These are phyloP conservation scores for Sorex fumeus DNA, from an alignment of 2,113 vertebrate genomes.

Conservation along the genomic window DNA sequence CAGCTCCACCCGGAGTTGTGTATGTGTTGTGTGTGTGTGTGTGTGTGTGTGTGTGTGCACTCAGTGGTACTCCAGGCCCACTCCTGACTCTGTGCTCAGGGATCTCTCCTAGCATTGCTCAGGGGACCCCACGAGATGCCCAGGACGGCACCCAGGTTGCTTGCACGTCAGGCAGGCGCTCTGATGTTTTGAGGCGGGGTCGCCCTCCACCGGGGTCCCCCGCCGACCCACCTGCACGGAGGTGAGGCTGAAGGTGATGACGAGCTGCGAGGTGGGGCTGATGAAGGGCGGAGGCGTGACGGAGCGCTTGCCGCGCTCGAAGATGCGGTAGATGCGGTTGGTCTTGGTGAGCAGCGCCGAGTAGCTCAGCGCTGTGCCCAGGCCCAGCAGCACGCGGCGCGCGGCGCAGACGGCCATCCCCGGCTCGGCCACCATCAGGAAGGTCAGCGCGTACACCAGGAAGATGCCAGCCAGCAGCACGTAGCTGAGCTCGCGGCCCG, in stretches of 20 bases:
- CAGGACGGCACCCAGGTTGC: too few relatives aligned
- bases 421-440: conserved; percentile 96
- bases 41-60: too few relatives aligned
- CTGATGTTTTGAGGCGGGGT: conserved; percentile 24
- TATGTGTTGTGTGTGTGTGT: too few relatives aligned
- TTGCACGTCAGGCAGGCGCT: too few relatives aligned
- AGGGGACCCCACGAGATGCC: too few relatives aligned
- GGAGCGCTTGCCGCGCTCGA: conserved; percentile 97
- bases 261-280: conserved; percentile 96
- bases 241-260: conserved; percentile 97
- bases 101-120: too few relatives aligned
- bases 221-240: conserved; percentile 92
- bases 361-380: conserved; percentile 98
- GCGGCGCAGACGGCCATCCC: conserved; percentile 93
- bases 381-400: conserved; percentile 95
- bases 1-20: too few relatives aligned
- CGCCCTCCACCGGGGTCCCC: conserved; percentile 81
- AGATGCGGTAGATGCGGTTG: conserved; percentile 98
- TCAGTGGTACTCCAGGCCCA: too few relatives aligned
- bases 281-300: conserved; percentile 96
- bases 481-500: conserved; percentile 96
- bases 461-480: conserved; percentile 97
- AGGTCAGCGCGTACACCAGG: conserved; percentile 95
- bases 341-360: conserved; percentile 98
- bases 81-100: too few relatives aligned